phyloP scores from a whole-genome alignment of 23 tunicate genomes.

The Styela plicata region DNA sequence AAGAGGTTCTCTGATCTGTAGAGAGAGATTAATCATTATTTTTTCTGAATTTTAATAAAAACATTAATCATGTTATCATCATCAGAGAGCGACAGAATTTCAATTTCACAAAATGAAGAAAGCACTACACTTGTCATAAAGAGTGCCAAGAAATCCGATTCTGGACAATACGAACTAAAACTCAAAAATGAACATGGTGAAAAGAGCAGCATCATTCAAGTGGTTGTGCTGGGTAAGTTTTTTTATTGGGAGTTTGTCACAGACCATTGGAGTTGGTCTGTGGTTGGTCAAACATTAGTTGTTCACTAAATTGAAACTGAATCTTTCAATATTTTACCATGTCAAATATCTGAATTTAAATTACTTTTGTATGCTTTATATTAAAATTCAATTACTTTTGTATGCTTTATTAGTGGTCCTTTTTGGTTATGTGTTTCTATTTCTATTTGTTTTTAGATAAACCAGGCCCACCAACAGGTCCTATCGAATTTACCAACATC shows the following conservation, averaged over 20 bases:
- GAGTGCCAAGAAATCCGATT: slow-evolving; percentile 28
- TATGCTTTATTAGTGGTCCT: too few species aligned
- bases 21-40: too few species aligned
- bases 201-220: neutral
- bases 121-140: neutral
- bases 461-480: slow-evolving; percentile 56
- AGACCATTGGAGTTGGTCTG: too few species aligned
- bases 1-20: too few species aligned
- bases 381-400: too few species aligned
- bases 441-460: slow-evolving; percentile 12
- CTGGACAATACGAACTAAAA: slow-evolving; percentile 17
- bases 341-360: too few species aligned
- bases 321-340: neutral
- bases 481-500: slow-evolving; percentile 32
- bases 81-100: slow-evolving; percentile 10
- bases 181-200: slow-evolving; percentile 26
- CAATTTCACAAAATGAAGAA: neutral
- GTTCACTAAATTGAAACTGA: neutral
- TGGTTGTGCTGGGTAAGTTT: slow-evolving; percentile 18
- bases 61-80: neutral
- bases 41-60: too few species aligned
- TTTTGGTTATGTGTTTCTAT: too few species aligned
- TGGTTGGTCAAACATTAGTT: too few species aligned
- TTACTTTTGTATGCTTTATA: too few species aligned
- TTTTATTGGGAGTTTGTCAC: too few species aligned